These are phyloP conservation scores for Pogonophryne albipinna DNA, from an alignment of 2,797 vertebrate species.

Conservation along the genomic window DNA sequence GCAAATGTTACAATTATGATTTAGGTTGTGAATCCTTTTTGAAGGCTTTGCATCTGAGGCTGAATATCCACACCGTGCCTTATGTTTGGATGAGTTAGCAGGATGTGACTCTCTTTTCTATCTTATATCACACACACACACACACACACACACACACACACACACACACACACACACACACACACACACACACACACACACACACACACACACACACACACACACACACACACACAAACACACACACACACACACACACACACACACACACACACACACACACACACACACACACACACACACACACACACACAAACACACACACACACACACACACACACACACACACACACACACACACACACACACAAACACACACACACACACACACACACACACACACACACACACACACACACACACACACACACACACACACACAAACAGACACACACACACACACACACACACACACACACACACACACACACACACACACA, in stretches of 20 bases:
- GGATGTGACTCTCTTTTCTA: neutral
- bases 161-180: neutral
- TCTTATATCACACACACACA: neutral
- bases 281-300: too few relatives aligned
- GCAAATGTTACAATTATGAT: neutral
- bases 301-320: too few relatives aligned
- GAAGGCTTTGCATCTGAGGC: neutral
- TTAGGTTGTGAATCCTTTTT: neutral
- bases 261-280: too few relatives aligned
- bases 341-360: too few relatives aligned
- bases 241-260: slow-evolving; percentile 1
- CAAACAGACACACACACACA: slow-evolving; percentile 9
- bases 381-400: too few relatives aligned
- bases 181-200: slow-evolving; percentile 10
- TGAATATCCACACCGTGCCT: rapidly evolving
- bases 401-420: too few relatives aligned
- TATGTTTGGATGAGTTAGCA: neutral
- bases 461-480: too few relatives aligned
- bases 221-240: too few relatives aligned
- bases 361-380: too few relatives aligned
- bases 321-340: too few relatives aligned
- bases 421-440: slow-evolving; percentile 10
- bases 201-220: slow-evolving; percentile 6
- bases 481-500: neutral
- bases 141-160: too few relatives aligned